A percentile compares a stretch with the other conserved stretches of the same genome.
phyloP scores from a whole-genome alignment of 2,113 vertebrate genomes.

The Ovibos moschatus region DNA sequence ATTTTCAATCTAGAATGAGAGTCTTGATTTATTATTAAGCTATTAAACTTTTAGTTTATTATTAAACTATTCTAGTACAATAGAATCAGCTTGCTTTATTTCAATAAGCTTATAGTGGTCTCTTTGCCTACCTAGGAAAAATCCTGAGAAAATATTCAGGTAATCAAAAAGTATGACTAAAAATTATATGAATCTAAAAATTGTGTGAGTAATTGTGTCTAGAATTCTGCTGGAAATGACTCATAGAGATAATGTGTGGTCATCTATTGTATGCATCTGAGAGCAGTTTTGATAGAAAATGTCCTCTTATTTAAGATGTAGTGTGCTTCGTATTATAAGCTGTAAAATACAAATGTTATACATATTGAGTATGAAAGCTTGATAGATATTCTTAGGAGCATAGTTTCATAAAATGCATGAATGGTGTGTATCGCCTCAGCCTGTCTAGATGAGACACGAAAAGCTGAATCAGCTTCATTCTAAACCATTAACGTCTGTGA shows the following conservation, averaged over 20 bases:
- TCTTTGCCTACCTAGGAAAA: not conserved
- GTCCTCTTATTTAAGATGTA: not conserved
- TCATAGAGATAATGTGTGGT: not conserved
- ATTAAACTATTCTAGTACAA: not conserved
- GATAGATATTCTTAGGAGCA: not conserved
- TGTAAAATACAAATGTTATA: not conserved
- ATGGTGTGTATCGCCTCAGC: not conserved
- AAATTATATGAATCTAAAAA: not conserved
- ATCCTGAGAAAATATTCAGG: not conserved
- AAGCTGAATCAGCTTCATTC: conserved; percentile 52
- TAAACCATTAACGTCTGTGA: conserved; percentile 19
- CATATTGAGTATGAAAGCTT: not conserved
- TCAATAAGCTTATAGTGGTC: not conserved
- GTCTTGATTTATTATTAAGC: not conserved
- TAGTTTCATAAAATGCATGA: conserved; percentile 14
- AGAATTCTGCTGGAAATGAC: conserved; percentile 29
- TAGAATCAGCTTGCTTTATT: conserved; percentile 25
- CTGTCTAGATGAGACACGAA: not conserved
- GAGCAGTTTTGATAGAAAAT: conserved; percentile 1
- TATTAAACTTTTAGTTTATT: not conserved
- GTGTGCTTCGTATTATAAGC: not conserved
- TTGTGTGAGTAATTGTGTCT: not conserved
- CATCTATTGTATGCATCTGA: not conserved
- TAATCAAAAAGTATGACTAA: not conserved
- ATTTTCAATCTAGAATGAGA: conserved; percentile 9